phyloP scores from a whole-genome alignment of 2,797 vertebrate genomes.

The Cossypha niveicapilla region DNA sequence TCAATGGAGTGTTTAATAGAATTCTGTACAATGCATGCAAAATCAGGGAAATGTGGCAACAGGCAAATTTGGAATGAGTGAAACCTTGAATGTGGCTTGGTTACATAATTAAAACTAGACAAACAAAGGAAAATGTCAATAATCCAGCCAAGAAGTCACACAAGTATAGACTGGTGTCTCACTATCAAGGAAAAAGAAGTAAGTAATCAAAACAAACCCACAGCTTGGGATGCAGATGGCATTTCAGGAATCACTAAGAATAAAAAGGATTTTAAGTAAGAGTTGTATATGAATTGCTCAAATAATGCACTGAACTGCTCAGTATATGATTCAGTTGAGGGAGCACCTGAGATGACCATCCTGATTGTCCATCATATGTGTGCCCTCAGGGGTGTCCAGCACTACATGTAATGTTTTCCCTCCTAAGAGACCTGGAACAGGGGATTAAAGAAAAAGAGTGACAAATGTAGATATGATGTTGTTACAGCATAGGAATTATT shows the following conservation, averaged over 20 bases:
- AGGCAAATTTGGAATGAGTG: slow-evolving; percentile 25
- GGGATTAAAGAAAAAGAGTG: background rate
- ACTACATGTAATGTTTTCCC: background rate
- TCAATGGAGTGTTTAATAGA: slow-evolving; percentile 65
- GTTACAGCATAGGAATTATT: background rate
- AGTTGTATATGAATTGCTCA: background rate
- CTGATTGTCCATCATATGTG: fast-evolving
- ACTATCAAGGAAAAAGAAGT: background rate
- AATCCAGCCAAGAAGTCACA: background rate
- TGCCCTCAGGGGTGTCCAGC: background rate
- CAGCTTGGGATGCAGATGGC: background rate
- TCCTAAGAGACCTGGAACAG: background rate
- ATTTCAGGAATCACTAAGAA: background rate
- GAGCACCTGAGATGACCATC: background rate
- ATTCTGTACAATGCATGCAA: slow-evolving; percentile 30
- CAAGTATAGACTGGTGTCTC: background rate
- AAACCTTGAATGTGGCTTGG: background rate
- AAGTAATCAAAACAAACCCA: background rate
- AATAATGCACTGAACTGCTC: background rate
- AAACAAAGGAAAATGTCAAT: background rate
- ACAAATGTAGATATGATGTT: background rate
- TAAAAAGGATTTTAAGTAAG: background rate
- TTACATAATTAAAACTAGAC: slow-evolving; percentile 49
- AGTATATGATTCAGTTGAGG: background rate
- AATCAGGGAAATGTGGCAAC: background rate